These are phyloP conservation scores for Penaeus japonicus DNA, from an alignment of 1,140 invertebrate genomes.

Conservation along the genomic window DNA sequence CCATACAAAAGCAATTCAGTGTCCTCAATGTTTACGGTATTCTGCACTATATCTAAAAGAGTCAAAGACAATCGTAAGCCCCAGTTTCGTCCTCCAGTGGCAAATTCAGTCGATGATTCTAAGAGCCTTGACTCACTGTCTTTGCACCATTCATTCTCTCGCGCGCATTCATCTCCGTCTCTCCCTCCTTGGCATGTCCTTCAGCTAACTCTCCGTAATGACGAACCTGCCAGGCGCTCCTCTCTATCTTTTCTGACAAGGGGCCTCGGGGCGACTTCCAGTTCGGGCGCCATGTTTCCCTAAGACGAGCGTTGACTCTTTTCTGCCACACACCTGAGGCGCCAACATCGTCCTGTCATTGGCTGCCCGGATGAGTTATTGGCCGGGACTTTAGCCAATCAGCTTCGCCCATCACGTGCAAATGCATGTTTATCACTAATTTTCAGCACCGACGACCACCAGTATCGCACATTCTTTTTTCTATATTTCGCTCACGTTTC, in stretches of 20 bases:
- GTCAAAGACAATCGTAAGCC: too few species aligned
- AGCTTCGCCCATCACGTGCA: constrained; percentile 16
- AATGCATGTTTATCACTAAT: constrained; percentile 16
- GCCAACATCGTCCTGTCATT: constrained; percentile 17
- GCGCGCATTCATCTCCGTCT: too few species aligned
- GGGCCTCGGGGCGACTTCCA: background rate
- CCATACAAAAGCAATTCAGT: too few species aligned
- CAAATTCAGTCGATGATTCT: too few species aligned
- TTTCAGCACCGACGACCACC: constrained; percentile 10
- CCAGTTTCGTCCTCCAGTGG: too few species aligned
- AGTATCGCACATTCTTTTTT: background rate
- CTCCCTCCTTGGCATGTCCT: background rate
- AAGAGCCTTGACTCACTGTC: too few species aligned
- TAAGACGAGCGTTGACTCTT: background rate
- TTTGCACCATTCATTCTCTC: too few species aligned
- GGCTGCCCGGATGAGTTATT: constrained; percentile 19
- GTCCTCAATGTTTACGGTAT: too few species aligned
- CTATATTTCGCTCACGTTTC: background rate
- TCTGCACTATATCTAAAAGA: too few species aligned
- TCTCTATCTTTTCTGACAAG: too few species aligned
- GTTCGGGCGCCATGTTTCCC: background rate
- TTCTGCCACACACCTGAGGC: constrained; percentile 6
- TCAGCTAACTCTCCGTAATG: background rate
- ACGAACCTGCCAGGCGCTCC: too few species aligned
- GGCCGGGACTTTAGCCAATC: constrained; percentile 23